phyloP scores from a whole-genome alignment of 2,113 vertebrate species.

The Cavia aperea region DNA sequence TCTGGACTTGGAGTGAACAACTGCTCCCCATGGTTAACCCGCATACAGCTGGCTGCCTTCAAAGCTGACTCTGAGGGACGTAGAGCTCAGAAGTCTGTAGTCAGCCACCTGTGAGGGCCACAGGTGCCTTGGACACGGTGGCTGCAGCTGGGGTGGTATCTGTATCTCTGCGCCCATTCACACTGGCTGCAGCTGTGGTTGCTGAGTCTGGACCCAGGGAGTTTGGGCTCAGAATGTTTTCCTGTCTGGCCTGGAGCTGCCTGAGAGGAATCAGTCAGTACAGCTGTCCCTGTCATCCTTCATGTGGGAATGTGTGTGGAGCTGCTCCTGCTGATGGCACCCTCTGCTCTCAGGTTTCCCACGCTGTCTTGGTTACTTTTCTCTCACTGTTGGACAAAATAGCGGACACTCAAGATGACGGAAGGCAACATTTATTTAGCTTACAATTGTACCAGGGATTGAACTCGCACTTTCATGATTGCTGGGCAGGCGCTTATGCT shows the following conservation, averaged over 20 bases:
- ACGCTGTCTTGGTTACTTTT: too few species aligned
- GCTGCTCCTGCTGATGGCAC: background rate
- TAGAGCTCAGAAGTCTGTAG: background rate
- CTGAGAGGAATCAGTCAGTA: background rate
- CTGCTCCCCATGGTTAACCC: background rate
- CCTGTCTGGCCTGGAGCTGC: background rate
- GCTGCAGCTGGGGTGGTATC: background rate
- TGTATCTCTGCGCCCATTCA: too few species aligned
- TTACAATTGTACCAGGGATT: too few species aligned
- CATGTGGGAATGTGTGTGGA: too few species aligned
- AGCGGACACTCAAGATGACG: too few species aligned
- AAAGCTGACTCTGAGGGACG: background rate
- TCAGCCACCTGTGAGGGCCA: background rate
- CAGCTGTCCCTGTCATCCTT: background rate
- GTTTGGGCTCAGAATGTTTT: background rate
- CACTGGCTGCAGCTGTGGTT: background rate
- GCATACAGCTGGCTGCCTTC: background rate
- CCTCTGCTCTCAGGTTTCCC: background rate
- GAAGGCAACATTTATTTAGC: too few species aligned
- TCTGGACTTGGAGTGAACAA: background rate
- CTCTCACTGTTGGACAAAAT: too few species aligned
- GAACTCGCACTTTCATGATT: too few species aligned
- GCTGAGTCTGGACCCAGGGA: background rate
- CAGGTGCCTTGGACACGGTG: background rate
- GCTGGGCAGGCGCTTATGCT: too few species aligned